Conservation (phyloP, 2,888 invertebrate genomes). For the Pristionchus exspectatus region DNA sequence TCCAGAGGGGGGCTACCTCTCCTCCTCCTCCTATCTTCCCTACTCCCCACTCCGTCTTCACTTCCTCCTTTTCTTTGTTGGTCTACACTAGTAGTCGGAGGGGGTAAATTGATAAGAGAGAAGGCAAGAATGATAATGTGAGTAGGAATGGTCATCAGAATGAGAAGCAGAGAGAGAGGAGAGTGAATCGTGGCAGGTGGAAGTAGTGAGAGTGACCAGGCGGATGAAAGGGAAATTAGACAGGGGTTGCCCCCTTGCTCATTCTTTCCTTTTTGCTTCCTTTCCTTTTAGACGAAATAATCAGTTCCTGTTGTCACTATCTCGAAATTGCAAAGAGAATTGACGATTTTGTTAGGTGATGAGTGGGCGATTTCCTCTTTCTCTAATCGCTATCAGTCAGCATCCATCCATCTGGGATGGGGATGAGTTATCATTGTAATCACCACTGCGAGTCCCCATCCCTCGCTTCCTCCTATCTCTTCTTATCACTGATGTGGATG, state of each 20-base stretch:
- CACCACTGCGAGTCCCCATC: neutral
- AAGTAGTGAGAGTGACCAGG: neutral
- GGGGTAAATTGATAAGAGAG: conserved; percentile 26
- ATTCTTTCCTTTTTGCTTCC: neutral
- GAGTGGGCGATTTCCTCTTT: conserved; percentile 17
- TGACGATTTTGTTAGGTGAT: conserved; percentile 1
- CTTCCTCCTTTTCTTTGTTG: conserved; percentile 32
- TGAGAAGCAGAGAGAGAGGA: neutral
- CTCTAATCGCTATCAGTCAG: conserved; percentile 20
- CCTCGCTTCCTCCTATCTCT: conserved; percentile 8
- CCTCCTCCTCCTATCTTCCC: neutral
- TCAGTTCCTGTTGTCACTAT: neutral
- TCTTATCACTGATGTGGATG: conserved; percentile 27
- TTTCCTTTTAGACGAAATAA: conserved; percentile 34
- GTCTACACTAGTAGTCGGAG: conserved; percentile 43
- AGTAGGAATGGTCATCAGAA: conserved; percentile 35
- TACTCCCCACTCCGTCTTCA: neutral
- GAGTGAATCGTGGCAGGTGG: neutral
- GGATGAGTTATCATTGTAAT: conserved; percentile 48
- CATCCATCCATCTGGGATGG: neutral
- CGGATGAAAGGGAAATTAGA: conserved; percentile 22
- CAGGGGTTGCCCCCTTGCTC: conserved; percentile 7
- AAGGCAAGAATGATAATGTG: conserved; percentile 22
- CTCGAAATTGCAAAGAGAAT: neutral
- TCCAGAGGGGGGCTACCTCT: neutral